Evolutionary conservation across 2,113 vertebrate genomes (phyloP).

Genomic region (Hipposideros armiger): DNA sequence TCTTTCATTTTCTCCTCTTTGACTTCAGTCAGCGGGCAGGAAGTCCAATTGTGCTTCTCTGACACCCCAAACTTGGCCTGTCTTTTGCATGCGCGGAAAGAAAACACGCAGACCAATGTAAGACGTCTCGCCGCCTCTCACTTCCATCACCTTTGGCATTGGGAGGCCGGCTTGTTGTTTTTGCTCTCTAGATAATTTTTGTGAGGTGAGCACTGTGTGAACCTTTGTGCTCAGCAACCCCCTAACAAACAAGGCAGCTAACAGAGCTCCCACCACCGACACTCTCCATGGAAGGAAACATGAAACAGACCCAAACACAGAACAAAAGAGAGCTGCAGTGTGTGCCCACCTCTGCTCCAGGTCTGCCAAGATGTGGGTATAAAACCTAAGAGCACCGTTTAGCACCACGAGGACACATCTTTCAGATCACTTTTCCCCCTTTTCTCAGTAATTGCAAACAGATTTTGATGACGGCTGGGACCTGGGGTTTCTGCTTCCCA

Average conservation of each 20-base stretch:
- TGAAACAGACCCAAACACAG: background rate
- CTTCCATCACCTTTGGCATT: background rate
- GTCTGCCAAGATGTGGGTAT: background rate
- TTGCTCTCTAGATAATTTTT: background rate
- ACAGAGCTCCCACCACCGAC: fast-evolving
- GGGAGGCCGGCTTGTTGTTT: background rate
- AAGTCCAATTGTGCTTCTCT: slow-evolving; percentile 67
- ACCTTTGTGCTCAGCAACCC: background rate
- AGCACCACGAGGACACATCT: fast-evolving
- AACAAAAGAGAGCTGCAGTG: too few species aligned
- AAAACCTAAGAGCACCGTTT: fast-evolving
- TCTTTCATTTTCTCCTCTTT: slow-evolving; percentile 65
- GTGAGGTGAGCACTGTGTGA: background rate
- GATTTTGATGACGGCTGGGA: background rate
- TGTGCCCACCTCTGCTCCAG: fast-evolving
- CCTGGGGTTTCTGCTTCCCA: background rate
- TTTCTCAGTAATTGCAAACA: background rate
- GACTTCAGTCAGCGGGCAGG: slow-evolving; percentile 66
- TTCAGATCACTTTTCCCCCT: too few species aligned
- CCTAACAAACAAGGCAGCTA: background rate
- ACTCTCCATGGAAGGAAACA: background rate
- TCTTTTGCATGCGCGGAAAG: slow-evolving; percentile 77
- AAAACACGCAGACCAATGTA: background rate
- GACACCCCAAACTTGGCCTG: slow-evolving; percentile 61
- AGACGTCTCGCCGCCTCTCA: background rate